These are phyloP conservation scores for Lycopodina hypogea DNA, from an alignment of 37 sponge, comb jelly and placozoan species.

Conservation along the genomic window DNA sequence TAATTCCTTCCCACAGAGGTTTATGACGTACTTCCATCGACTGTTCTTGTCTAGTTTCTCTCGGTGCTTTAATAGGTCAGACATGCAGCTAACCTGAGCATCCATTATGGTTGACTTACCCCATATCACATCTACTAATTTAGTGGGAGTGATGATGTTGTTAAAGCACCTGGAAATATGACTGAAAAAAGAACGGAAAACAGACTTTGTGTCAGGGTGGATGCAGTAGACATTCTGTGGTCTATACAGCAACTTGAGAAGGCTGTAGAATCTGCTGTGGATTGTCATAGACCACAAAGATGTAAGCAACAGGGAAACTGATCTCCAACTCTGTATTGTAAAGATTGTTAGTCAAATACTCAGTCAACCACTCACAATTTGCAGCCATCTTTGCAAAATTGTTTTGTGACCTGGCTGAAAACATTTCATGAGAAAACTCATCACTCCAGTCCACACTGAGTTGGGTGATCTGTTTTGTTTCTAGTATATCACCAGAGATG, in stretches of 20 bases:
- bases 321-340: conserved; percentile 24
- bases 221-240: conserved; percentile 47
- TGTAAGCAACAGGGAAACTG: conserved; percentile 24
- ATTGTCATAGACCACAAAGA: conserved; percentile 10
- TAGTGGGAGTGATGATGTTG: conserved; percentile 22
- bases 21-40: conserved; percentile 57
- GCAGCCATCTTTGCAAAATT: not conserved
- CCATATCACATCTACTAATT: conserved; percentile 14
- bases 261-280: conserved; percentile 27
- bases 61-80: conserved; percentile 9
- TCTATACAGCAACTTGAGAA: conserved; percentile 28
- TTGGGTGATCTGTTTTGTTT: not conserved
- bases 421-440: not conserved
- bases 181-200: not conserved
- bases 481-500: not conserved
- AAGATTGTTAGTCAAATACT: conserved; percentile 16
- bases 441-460: conserved; percentile 1
- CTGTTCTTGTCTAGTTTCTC: not conserved
- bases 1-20: conserved; percentile 57
- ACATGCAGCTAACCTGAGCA: conserved; percentile 38
- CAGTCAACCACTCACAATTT: conserved; percentile 13
- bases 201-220: conserved; percentile 29
- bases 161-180: conserved; percentile 20
- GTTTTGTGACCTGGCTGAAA: too few species aligned
- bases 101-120: conserved; percentile 21